Evolutionary conservation across 2,113 vertebrate species (phyloP), one percentile per base, ranked within the genome.

Genomic region (Agelaius tricolor): DNA sequence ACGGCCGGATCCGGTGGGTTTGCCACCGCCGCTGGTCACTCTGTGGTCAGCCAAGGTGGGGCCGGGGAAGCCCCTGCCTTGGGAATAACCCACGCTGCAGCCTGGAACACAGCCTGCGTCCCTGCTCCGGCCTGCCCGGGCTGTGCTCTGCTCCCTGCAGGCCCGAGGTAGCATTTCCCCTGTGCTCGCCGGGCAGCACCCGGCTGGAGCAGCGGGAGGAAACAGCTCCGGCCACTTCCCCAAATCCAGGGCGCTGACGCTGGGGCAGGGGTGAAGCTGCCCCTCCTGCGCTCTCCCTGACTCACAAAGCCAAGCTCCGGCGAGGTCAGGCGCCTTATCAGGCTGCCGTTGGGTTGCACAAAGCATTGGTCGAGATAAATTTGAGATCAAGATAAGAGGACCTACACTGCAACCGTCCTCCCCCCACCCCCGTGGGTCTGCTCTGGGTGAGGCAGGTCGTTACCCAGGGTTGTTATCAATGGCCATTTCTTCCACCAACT

Each of bases 361-460:
- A 74, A 87, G 82, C 0, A 7, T 58, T 69, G 51, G 54, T 78
- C 2, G 3, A 88, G 85, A 93, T 95, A 88, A 90, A 52, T 30
- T 69, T 3, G 31, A n/a, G 17, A 57, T 76, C 33, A 41, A 90
- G 95, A 95, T 94, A 94, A 91, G 39, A 69, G 28, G 67, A 54
- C 27, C 90, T 67, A 27, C 49, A 13, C 15, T 39, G 49, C 92
- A 96, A 93, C 94, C 0, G 30, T 62, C 81, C 74, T 21, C 74
- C 20, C 58, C 20, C 58, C n/a, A n/a, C 31, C 59, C 0, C 0
- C 2, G 0, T 0, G 1, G 52, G 26, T 66, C 43, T 43, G 3
- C 31, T 10, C 37, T 0, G 9, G 26, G 17, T 0, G 3, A 62
- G 54, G 24, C 4, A 6, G 15, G 52, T 10, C 8, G 39, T 80